phyloP scores from a whole-genome alignment of 1,140 invertebrate genomes.

The Bombus picipes region DNA sequence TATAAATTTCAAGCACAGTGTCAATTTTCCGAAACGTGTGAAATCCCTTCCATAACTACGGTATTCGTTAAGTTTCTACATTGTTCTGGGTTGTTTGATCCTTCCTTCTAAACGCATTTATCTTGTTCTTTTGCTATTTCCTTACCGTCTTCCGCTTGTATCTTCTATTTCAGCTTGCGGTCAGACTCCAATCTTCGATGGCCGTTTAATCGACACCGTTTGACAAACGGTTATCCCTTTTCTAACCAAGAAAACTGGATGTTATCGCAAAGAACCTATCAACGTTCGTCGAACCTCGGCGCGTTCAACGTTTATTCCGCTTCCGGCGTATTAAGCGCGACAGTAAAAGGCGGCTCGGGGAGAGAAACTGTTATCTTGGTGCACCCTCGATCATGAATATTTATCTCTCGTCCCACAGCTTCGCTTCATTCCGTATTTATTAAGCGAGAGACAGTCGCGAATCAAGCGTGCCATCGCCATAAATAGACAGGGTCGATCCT shows the following conservation, averaged over 20 bases:
- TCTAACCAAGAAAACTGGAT: neutral
- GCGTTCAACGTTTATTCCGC: neutral
- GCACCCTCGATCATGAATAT: constrained; percentile 25
- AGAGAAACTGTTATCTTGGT: neutral
- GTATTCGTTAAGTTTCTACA: neutral
- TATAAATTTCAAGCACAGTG: too few species aligned
- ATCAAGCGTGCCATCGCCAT: constrained; percentile 1
- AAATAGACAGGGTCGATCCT: constrained; percentile 22
- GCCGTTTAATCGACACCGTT: neutral
- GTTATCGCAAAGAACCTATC: neutral
- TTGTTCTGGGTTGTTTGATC: too few species aligned
- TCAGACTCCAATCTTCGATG: neutral
- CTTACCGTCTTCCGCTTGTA: neutral
- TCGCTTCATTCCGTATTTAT: constrained; percentile 35
- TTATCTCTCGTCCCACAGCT: neutral
- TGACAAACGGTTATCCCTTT: neutral
- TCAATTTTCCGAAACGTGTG: too few species aligned
- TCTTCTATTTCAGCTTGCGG: neutral
- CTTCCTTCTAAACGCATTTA: neutral
- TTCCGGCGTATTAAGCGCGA: constrained; percentile 6
- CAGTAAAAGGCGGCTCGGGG: neutral
- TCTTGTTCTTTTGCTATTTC: neutral
- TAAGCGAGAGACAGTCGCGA: constrained; percentile 6
- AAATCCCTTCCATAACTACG: too few species aligned
- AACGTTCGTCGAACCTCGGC: neutral